Conservation (phyloP, 2,888 invertebrate species). For the Coecobrya sp. region DNA sequence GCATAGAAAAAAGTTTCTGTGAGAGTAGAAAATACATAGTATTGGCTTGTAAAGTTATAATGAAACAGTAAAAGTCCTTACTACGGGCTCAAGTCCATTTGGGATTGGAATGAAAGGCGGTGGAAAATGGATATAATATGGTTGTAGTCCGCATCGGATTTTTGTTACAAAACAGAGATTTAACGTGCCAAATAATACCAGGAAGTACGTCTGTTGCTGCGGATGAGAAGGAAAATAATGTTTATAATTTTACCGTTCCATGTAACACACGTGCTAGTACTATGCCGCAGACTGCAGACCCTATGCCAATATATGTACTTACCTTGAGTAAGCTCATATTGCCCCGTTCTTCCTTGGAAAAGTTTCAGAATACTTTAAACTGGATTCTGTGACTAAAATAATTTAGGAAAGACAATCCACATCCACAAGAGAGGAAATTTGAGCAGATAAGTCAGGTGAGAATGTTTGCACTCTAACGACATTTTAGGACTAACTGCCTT, state of each 20-base stretch:
- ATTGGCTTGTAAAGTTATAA: too few species aligned
- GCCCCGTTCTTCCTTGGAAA: neutral
- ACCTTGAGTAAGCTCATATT: neutral
- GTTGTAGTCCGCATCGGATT: constrained; percentile 6
- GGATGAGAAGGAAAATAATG: neutral
- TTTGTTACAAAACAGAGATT: neutral
- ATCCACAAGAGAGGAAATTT: neutral
- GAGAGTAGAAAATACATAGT: too few species aligned
- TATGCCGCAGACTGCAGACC: too few species aligned
- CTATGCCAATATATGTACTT: neutral
- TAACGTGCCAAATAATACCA: neutral
- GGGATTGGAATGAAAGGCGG: constrained; percentile 42
- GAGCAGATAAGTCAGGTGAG: neutral
- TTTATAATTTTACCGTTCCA: neutral
- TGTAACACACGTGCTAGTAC: too few species aligned
- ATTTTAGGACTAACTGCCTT: neutral
- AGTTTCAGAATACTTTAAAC: too few species aligned
- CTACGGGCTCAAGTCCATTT: constrained; percentile 47
- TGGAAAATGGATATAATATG: constrained; percentile 64
- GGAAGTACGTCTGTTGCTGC: neutral
- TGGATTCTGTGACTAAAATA: too few species aligned
- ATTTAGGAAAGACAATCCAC: neutral
- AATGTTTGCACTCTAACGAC: neutral
- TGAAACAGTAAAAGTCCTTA: neutral
- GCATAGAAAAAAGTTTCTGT: neutral